Percentiles rank a stretch among this genome's conserved stretches.
phyloP scores from a whole-genome alignment of 2,888 invertebrate genomes.

The Exephanes ischioxanthus region DNA sequence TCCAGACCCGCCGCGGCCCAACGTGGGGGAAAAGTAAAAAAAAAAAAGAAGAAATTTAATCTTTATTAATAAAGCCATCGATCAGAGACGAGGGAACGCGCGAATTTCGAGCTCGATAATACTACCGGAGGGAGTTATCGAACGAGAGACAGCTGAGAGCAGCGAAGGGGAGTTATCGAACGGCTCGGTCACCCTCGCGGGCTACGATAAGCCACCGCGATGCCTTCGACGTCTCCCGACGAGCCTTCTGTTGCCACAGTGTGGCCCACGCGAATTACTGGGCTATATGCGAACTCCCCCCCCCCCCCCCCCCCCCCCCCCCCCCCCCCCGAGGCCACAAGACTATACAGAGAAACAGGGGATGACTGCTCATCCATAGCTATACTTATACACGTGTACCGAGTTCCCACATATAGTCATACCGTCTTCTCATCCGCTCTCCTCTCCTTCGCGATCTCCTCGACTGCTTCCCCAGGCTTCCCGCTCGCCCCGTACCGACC shows the following conservation, averaged over 20 bases:
- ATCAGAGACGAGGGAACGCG: slow-evolving; percentile 31
- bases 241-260: slow-evolving; percentile 36
- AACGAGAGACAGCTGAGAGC: slow-evolving; percentile 25
- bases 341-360: slow-evolving; percentile 12
- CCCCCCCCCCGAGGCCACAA: neutral
- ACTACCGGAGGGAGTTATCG: slow-evolving; percentile 10
- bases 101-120: slow-evolving; percentile 48
- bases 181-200: slow-evolving; percentile 36
- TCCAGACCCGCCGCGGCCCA: slow-evolving; percentile 2
- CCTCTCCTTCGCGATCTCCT: neutral
- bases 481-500: neutral
- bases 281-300: neutral
- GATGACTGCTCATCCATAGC: neutral
- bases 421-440: neutral
- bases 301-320: neutral
- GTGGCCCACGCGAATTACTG: slow-evolving; percentile 11
- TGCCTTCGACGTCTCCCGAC: slow-evolving; percentile 22
- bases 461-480: slow-evolving; percentile 3
- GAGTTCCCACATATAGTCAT: neutral
- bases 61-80: slow-evolving; percentile 69
- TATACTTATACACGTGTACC: slow-evolving; percentile 20
- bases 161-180: slow-evolving; percentile 5
- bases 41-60: slow-evolving; percentile 60
- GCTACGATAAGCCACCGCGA: slow-evolving; percentile 40
- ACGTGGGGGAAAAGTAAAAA: slow-evolving; percentile 28